These are phyloP conservation scores for Scaptomyza hsui DNA, from an alignment of 1,140 invertebrate species.

Conservation along the genomic window DNA sequence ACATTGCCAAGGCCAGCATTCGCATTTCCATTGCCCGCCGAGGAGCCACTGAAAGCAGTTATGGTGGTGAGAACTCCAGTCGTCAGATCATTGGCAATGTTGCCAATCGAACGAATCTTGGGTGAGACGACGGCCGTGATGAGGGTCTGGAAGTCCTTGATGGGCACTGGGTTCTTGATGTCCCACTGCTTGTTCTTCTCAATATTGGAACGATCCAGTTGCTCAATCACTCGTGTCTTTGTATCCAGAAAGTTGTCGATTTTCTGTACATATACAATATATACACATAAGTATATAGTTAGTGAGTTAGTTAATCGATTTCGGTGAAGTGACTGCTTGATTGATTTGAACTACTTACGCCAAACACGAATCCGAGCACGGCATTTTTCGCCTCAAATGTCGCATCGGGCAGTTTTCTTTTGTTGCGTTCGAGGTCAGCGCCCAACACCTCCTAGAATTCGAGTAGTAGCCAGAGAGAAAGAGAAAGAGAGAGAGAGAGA, in stretches of 20 bases:
- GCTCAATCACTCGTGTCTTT: slow-evolving; percentile 88
- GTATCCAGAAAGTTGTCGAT: slow-evolving; percentile 90
- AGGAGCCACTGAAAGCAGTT: slow-evolving; percentile 78
- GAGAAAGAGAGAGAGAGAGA: not conserved
- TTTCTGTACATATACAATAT: slow-evolving; percentile 86
- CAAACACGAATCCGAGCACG: slow-evolving; percentile 90
- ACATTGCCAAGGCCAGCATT: slow-evolving; percentile 81
- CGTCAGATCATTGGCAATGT: slow-evolving; percentile 85
- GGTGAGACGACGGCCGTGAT: slow-evolving; percentile 85
- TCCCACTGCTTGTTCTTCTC: slow-evolving; percentile 89
- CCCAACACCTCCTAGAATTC: slow-evolving; percentile 73
- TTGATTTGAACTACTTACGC: slow-evolving; percentile 86
- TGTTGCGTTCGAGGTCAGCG: slow-evolving; percentile 86
- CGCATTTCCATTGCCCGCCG: slow-evolving; percentile 78
- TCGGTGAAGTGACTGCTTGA: not conserved
- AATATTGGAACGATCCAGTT: slow-evolving; percentile 89
- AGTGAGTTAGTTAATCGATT: slow-evolving; percentile 7
- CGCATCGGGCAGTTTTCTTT: slow-evolving; percentile 89
- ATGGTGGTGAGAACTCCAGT: slow-evolving; percentile 84
- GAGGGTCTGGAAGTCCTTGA: slow-evolving; percentile 83
- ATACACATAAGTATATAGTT: not conserved
- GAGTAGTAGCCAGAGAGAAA: not conserved
- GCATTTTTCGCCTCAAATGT: slow-evolving; percentile 90
- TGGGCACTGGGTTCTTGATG: slow-evolving; percentile 87
- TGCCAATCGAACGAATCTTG: slow-evolving; percentile 86